Percentiles rank a stretch among this genome's conserved stretches.
Evolutionary conservation across 2,797 vertebrate genomes (phyloP).

Genomic region (Phalanger gymnotis): DNA sequence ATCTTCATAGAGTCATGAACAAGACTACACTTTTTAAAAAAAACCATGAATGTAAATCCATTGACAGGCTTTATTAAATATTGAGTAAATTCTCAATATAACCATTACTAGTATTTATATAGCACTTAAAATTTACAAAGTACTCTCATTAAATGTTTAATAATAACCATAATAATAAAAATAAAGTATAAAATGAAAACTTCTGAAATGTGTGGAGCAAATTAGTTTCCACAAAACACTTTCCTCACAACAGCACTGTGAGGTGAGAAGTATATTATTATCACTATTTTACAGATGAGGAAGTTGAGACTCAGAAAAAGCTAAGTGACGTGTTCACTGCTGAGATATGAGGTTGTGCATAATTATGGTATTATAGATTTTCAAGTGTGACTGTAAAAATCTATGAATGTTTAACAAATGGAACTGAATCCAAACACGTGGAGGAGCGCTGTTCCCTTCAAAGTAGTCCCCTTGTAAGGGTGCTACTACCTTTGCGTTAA

Average conservation of each 20-base stretch:
- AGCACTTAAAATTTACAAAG: neutral
- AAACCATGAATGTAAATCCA: slow-evolving; percentile 14
- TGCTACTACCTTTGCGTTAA: neutral
- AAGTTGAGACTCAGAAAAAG: neutral
- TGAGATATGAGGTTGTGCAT: neutral
- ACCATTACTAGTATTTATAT: neutral
- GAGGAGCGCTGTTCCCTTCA: neutral
- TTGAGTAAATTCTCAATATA: neutral
- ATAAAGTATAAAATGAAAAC: neutral
- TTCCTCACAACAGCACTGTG: neutral
- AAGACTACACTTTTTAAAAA: neutral
- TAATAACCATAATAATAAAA: neutral
- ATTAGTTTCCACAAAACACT: neutral
- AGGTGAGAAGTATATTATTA: neutral
- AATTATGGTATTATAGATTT: neutral
- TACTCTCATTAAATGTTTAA: neutral
- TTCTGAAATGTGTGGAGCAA: neutral
- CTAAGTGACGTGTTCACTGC: neutral
- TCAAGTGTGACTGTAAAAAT: neutral
- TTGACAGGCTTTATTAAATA: neutral
- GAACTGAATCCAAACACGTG: neutral
- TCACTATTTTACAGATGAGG: neutral
- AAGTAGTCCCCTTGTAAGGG: neutral
- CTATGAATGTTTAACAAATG: neutral
- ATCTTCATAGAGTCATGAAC: neutral